Evolutionary conservation across 2,888 invertebrate genomes (phyloP).

Genomic region (Oligia latruncula): DNA sequence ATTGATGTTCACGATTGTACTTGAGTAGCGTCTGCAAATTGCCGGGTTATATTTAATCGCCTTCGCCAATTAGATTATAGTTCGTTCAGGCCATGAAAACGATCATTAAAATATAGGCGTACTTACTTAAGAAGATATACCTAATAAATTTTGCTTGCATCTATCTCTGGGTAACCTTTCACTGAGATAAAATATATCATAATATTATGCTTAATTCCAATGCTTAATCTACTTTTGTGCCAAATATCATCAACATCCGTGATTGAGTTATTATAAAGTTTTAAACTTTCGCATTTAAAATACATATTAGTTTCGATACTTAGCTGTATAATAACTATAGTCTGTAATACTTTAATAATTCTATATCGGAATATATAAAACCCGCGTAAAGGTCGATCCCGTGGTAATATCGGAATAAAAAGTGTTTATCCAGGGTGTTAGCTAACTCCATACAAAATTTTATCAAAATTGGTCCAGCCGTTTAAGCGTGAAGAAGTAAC

Average conservation of each 20-base stretch:
- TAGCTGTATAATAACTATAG: background rate
- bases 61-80: constrained; percentile 32
- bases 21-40: constrained; percentile 37
- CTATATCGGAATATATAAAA: background rate
- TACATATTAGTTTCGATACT: background rate
- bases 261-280: constrained; percentile 9
- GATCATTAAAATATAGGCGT: background rate
- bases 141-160: background rate
- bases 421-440: too few relatives aligned
- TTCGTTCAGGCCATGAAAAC: constrained; percentile 27
- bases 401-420: too few relatives aligned
- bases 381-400: too few relatives aligned
- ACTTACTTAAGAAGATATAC: background rate
- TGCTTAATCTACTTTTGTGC: background rate
- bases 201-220: background rate
- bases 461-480: too few relatives aligned
- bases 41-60: constrained; percentile 23
- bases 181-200: background rate
- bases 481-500: too few relatives aligned
- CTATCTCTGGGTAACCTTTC: background rate
- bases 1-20: constrained; percentile 35
- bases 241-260: constrained; percentile 3
- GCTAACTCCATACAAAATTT: too few relatives aligned
- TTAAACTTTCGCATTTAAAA: constrained; percentile 8
- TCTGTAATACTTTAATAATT: background rate